These are phyloP conservation scores for Apogon hyalosoma DNA, from an alignment of 2,797 vertebrate species.

Conservation along the genomic window DNA sequence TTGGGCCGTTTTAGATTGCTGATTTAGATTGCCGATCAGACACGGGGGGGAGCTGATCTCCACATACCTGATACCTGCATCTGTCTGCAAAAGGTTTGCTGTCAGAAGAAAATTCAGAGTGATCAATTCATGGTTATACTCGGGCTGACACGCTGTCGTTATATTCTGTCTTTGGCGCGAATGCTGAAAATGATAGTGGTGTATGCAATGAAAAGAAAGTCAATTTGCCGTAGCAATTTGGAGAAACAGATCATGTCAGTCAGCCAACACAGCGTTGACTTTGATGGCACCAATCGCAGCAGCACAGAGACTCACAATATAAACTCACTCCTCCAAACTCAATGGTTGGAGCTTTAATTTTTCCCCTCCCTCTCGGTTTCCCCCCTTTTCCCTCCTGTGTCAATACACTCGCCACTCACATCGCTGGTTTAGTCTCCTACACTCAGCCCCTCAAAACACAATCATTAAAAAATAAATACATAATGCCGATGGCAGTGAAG, in stretches of 20 bases:
- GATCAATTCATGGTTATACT: constrained; percentile 41
- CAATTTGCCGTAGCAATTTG: constrained; percentile 48
- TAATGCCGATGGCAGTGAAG: constrained; percentile 68
- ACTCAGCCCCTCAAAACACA: constrained; percentile 55
- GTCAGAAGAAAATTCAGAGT: constrained; percentile 41
- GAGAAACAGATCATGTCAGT: constrained; percentile 49
- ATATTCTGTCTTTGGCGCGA: constrained; percentile 24
- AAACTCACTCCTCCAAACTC: constrained; percentile 34
- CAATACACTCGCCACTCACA: constrained; percentile 43
- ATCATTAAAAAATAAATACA: constrained; percentile 79
- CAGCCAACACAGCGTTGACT: constrained; percentile 35
- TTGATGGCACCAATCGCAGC: constrained; percentile 40
- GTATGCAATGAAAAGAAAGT: constrained; percentile 45
- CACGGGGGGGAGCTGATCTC: constrained; percentile 10
- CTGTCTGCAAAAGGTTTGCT: constrained; percentile 41
- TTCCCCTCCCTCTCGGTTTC: background rate
- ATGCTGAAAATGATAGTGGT: constrained; percentile 38
- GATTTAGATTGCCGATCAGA: constrained; percentile 27
- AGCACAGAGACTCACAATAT: background rate
- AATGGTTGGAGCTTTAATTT: constrained; percentile 32
- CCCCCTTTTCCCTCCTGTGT: constrained; percentile 31
- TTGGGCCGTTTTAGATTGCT: constrained; percentile 30
- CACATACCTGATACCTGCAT: constrained; percentile 23
- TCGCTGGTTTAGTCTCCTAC: constrained; percentile 34
- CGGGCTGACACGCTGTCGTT: constrained; percentile 34